Conservation (phyloP, 2,113 vertebrate genomes). For the Dipodomys merriami region DNA sequence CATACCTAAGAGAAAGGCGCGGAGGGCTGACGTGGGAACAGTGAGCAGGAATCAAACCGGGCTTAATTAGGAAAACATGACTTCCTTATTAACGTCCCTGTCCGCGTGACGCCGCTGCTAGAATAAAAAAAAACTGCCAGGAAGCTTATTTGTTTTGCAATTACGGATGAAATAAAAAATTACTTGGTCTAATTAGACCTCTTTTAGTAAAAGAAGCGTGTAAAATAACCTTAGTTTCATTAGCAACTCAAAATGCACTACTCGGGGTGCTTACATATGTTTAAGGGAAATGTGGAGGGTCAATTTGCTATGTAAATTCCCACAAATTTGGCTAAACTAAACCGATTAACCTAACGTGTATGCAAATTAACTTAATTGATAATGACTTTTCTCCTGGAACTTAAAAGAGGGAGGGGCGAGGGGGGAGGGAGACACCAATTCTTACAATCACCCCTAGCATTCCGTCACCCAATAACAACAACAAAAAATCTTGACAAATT, state of each 20-base stretch:
- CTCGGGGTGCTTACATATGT: conserved; percentile 73
- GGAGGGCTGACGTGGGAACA: conserved; percentile 21
- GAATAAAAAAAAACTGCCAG: conserved; percentile 65
- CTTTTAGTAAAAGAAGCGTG: conserved; percentile 78
- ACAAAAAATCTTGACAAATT: conserved; percentile 87
- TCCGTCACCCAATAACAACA: conserved; percentile 82
- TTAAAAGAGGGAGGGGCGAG: conserved; percentile 67
- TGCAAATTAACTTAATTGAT: conserved; percentile 88
- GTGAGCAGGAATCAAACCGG: conserved; percentile 57
- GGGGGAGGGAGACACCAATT: conserved; percentile 72
- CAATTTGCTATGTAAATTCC: conserved; percentile 87
- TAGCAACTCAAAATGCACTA: conserved; percentile 58
- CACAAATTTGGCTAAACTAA: conserved; percentile 87
- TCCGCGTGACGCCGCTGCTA: conserved; percentile 57
- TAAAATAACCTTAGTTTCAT: conserved; percentile 81
- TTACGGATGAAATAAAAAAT: conserved; percentile 83
- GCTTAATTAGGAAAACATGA: conserved; percentile 78
- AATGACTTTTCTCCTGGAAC: conserved; percentile 82
- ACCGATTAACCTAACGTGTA: conserved; percentile 86
- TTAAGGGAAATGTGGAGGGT: conserved; percentile 86
- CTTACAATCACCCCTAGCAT: conserved; percentile 82
- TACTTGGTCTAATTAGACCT: conserved; percentile 83
- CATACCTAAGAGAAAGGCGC: conserved; percentile 57
- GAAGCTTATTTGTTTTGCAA: conserved; percentile 83
- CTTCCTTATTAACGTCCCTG: conserved; percentile 73